Base-by-base conservation (phyloP, 2,113 vertebrate genomes). In the Nestor notabilis region DNA sequence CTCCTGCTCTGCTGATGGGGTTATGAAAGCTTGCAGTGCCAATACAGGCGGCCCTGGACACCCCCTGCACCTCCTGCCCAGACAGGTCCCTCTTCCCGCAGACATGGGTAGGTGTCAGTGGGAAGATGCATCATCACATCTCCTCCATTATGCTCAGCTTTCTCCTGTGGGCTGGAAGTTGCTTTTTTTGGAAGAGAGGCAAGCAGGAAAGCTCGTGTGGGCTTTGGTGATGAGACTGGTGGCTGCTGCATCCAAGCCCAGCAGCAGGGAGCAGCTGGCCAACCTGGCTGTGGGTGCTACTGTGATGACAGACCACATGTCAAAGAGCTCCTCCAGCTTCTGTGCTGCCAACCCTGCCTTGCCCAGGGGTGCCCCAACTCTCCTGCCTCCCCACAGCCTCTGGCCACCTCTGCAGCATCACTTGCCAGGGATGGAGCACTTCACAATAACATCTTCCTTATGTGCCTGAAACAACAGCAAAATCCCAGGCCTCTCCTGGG, bases 121-220 rank as follows among this genome's bases (percentile, higher is more conserved):
- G 94, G 95, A 91, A 4, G 13, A 84, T 87, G 52, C 72, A 75
- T 89, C 76, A 83, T 82, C 43, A 2, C 1, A 8, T 89, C 93
- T 95, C 92, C 4, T 1, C 75, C 23, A 41, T 87, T 78, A 84
- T 1, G 1, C 79, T 90, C 13, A 2, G 24, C 41, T 94, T 86
- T 96, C 77, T 89, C 52, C 91, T 2, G 80, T 89, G 87, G 95
- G 91, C 76, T 95, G 93, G 65, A 89, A 91, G 65, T 21, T 95
- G 94, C 87, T 95, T 92, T 95, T 89, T 95, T 96, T 94, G 90
- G 86, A 95, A 91, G 84, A 53, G 43, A 92, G 43, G 89, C 63
- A 74, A 91, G 58, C 80, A 81, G 91, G 17, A 72, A 90, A 74
- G 41, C 89, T 96, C 80, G 70, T 7, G 17, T 83, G 80, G 85